Evolutionary conservation across 1,140 invertebrate genomes (phyloP), one percentile per base, ranked within the genome.

Genomic region (Plodia interpunctella): DNA sequence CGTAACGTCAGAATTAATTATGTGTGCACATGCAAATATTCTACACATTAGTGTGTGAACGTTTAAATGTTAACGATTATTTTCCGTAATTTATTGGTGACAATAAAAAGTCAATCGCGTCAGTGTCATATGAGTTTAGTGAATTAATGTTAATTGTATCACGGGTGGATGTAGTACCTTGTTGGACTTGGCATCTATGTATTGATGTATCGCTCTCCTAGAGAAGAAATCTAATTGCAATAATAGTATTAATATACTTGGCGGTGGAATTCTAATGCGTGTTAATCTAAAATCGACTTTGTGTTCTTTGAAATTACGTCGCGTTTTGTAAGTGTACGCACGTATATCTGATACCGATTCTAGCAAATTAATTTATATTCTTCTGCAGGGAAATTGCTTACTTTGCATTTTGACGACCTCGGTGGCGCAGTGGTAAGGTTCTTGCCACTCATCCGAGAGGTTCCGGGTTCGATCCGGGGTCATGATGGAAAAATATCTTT

Each of bases 61-160:
- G 72, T 65, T 66, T 76, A 65, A 50, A 62, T 65, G 44, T 64
- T 59, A 18, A 55, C 62, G 59, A 65, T 63, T 54, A 55, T 58
- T 52, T 60, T 56, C 59, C 53, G 57, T 66, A 69, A 49, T 44
- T 32, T 65, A 70, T 76, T 67, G 68, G 63, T 74, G 78, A 80
- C 74, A 78, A 80, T 80, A 74, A 76, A 49, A 61, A 72, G 70
- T 74, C 74, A 70, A 71, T 70, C 60, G 66, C 65, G 62, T 66
- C 61, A 70, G 70, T 77, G 73, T 78, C 70, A 76, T 76, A 76
- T 70, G 59, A 65, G 63, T 78, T 69, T 53, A 65, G 68, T 62
- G 63, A 69, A 61, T 66, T 63, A 69, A 32, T 10, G 30, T 64
- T 65, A 64, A 70, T 70, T 69, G 55, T 62, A 62, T 65, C 69